Percentiles rank a stretch among this genome's conserved stretches.
These are phyloP conservation scores for Drosophila lacicola DNA, from an alignment of 2,888 invertebrate species.

Conservation along the genomic window DNA sequence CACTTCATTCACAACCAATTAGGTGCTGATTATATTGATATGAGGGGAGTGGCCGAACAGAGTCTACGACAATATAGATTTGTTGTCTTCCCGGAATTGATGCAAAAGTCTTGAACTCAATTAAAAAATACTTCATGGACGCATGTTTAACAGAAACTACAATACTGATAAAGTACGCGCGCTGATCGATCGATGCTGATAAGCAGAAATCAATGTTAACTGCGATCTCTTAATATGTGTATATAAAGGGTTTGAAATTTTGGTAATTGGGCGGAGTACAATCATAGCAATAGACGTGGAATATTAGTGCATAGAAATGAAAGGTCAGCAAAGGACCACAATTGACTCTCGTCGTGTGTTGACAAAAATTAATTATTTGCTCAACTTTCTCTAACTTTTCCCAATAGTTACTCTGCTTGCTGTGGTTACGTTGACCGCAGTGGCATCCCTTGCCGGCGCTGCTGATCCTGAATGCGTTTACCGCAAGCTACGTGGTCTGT, in stretches of 20 bases:
- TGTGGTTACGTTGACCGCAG: conserved; percentile 71
- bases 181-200: conserved; percentile 50
- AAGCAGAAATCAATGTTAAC: conserved; percentile 36
- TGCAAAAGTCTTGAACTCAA: conserved; percentile 60
- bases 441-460: conserved; percentile 62
- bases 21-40: conserved; percentile 15
- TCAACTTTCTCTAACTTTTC: neutral
- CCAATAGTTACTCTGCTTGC: conserved; percentile 71
- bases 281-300: conserved; percentile 58
- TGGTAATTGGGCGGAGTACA: conserved; percentile 64
- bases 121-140: conserved; percentile 60
- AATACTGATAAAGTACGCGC: conserved; percentile 46
- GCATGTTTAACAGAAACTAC: conserved; percentile 56
- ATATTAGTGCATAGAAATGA: conserved; percentile 61
- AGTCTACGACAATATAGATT: conserved; percentile 14
- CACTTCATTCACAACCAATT: conserved; percentile 44
- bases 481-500: conserved; percentile 65
- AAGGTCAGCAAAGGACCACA: conserved; percentile 52
- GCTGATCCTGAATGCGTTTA: conserved; percentile 80
- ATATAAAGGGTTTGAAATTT: conserved; percentile 62
- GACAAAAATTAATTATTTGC: no score
- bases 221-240: conserved; percentile 25
- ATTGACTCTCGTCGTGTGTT: neutral
- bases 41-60: conserved; percentile 51
- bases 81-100: conserved; percentile 59